A percentile compares a stretch with the other conserved stretches of the same genome.
Evolutionary conservation across 2,888 invertebrate genomes (phyloP).

Genomic region (Orthonevra nobilis): DNA sequence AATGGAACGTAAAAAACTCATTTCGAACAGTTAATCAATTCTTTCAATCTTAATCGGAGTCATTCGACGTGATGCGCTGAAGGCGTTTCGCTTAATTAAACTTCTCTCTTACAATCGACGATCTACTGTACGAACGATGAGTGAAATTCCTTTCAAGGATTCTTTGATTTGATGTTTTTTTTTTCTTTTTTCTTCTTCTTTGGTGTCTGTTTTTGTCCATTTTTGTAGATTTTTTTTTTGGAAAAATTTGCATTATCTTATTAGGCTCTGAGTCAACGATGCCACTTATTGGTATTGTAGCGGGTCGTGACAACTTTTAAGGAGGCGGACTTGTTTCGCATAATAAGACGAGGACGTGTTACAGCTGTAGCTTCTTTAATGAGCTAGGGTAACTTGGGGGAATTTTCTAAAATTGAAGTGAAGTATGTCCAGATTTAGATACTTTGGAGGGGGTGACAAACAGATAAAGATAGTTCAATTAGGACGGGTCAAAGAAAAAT

Average conservation of each 20-base stretch:
- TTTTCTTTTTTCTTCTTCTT: slow-evolving; percentile 1
- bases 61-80: slow-evolving; percentile 53
- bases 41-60: slow-evolving; percentile 63
- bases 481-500: too few species aligned
- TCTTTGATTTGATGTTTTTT: slow-evolving; percentile 58
- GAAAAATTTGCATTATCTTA: slow-evolving; percentile 44
- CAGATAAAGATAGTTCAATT: too few species aligned
- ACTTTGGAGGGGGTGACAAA: too few species aligned
- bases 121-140: slow-evolving; percentile 24
- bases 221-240: too few species aligned
- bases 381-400: too few species aligned
- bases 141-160: slow-evolving; percentile 31
- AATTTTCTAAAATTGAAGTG: too few species aligned
- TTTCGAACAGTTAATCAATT: slow-evolving; percentile 62
- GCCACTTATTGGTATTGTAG: slow-evolving; percentile 39
- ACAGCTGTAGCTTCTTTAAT: background rate
- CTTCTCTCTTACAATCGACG: slow-evolving; percentile 53
- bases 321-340: slow-evolving; percentile 48
- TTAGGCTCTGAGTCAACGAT: slow-evolving; percentile 42
- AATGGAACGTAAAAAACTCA: slow-evolving; percentile 51
- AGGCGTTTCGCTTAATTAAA: slow-evolving; percentile 67
- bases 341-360: slow-evolving; percentile 32
- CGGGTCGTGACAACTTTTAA: slow-evolving; percentile 52
- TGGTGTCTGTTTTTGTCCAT: too few species aligned
- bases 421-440: too few species aligned